Evolutionary conservation across 2,797 vertebrate genomes (phyloP), one percentile per base, ranked within the genome.

Genomic region (Tangara arthus): DNA sequence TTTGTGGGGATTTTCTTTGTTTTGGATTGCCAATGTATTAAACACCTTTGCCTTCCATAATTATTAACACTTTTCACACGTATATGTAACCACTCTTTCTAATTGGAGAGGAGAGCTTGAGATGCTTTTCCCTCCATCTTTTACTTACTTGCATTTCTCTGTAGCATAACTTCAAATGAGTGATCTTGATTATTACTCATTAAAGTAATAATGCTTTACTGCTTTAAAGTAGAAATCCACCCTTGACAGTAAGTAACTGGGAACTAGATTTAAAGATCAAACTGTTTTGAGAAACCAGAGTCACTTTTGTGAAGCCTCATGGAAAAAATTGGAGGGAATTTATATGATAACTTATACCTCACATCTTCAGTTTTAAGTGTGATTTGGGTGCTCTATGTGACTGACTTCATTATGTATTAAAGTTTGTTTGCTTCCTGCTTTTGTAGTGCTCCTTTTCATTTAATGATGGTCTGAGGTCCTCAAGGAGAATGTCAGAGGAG

Each of bases 61-160:
- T 8, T 37, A 27, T 24, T 68, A 57, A 56, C 3, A 9, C 5
- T 50, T 56, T 9, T 11, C 0, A 0, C 30, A 0, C 55, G 16
- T 49, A 5, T 53, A 1, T 57, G 26, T 61, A 72, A 47, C 15
- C 9, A 46, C 22, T 34, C 30, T 65, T 41, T 0, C 0, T 72
- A 72, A 37, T 26, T 2, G 0, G 19, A 63, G 34, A 30, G 12
- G 1, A 3, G 65, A 72, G 35, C 39, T 63, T 55, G 60, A 80
- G 64, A 18, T 2, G 1, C n/a, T 42, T 8, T 68, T 68, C 22
- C 35, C 70, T 65, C 12, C 30, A 8, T 39, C 35, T 71, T n/a
- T 52, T 46, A 52, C 18, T 69, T 84, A 26, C 20, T 80, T 80
- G 12, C 2, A 2, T 26, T 81, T 81, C 23, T 72, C 26, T 66